Evolutionary conservation across 2,113 vertebrate genomes (phyloP).

Genomic region (Pluvianellus socialis): DNA sequence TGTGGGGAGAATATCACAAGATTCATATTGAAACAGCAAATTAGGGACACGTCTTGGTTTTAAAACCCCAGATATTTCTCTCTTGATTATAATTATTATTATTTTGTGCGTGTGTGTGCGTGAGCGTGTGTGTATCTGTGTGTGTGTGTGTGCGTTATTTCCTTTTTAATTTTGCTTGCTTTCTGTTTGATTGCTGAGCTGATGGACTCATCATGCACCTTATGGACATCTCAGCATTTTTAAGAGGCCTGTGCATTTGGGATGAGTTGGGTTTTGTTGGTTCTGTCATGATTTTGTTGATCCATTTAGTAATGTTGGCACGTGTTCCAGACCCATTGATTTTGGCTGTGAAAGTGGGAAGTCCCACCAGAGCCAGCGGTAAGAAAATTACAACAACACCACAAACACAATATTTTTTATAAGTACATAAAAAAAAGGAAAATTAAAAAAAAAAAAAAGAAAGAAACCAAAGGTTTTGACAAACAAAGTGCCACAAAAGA

Average conservation of each 20-base stretch:
- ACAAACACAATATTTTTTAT: slow-evolving; percentile 61
- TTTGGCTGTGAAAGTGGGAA: slow-evolving; percentile 58
- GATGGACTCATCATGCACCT: slow-evolving; percentile 46
- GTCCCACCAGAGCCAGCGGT: slow-evolving; percentile 41
- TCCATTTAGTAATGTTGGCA: neutral
- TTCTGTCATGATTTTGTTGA: slow-evolving; percentile 14
- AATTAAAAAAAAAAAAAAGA: slow-evolving; percentile 7
- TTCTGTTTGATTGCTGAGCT: slow-evolving; percentile 43
- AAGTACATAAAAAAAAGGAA: neutral
- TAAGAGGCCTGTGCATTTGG: slow-evolving; percentile 5
- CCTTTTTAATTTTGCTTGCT: slow-evolving; percentile 24
- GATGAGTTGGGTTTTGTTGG: slow-evolving; percentile 23
- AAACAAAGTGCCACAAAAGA: slow-evolving; percentile 78
- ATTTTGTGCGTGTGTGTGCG: neutral
- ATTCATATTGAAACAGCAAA: neutral
- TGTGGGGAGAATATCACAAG: slow-evolving; percentile 14
- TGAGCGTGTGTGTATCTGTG: neutral
- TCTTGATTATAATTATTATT: slow-evolving; percentile 28
- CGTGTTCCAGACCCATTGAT: slow-evolving; percentile 45
- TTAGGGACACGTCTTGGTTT: slow-evolving; percentile 46
- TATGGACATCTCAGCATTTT: slow-evolving; percentile 35
- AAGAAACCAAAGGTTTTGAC: slow-evolving; percentile 92
- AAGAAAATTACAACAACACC: neutral
- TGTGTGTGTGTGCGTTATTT: neutral
- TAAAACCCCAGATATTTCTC: slow-evolving; percentile 46